Evolutionary conservation across 2,888 invertebrate species (phyloP).

Genomic region (Epiblema foenella): DNA sequence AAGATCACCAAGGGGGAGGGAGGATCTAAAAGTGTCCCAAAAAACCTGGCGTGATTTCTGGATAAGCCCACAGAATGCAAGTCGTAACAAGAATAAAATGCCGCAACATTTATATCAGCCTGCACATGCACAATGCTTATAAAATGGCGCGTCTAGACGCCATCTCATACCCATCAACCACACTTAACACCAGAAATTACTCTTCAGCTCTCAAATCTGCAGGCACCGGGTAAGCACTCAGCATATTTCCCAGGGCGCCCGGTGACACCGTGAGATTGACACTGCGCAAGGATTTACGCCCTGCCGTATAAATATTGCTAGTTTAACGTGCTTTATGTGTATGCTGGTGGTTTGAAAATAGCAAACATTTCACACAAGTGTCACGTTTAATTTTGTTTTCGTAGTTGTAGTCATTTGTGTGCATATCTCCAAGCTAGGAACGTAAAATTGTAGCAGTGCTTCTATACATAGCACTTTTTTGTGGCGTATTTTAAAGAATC

Average conservation of each 20-base stretch:
- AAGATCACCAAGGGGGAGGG: no score
- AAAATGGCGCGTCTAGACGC: slow-evolving; percentile 31
- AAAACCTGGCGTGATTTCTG: no score
- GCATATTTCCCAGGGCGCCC: slow-evolving; percentile 57
- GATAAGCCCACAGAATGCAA: no score
- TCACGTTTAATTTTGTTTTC: no score
- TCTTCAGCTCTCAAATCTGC: slow-evolving; percentile 8
- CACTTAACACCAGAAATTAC: slow-evolving; percentile 35
- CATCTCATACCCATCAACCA: slow-evolving; percentile 24
- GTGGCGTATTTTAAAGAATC: no score
- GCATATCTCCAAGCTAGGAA: no score
- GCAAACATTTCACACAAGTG: background rate
- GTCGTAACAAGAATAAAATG: background rate
- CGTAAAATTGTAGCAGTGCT: no score
- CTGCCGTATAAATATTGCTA: slow-evolving; percentile 28
- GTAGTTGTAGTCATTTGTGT: no score
- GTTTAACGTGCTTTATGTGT: slow-evolving; percentile 8
- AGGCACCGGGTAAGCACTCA: slow-evolving; percentile 53
- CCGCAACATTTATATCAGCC: background rate
- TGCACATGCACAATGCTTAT: background rate
- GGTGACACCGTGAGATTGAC: slow-evolving; percentile 55
- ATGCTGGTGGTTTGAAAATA: background rate
- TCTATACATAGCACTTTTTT: no score
- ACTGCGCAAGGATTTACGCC: slow-evolving; percentile 52
- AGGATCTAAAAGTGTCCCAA: no score